Evolutionary conservation across 2,888 invertebrate genomes (phyloP).

Genomic region (Leptinotarsa juncta): DNA sequence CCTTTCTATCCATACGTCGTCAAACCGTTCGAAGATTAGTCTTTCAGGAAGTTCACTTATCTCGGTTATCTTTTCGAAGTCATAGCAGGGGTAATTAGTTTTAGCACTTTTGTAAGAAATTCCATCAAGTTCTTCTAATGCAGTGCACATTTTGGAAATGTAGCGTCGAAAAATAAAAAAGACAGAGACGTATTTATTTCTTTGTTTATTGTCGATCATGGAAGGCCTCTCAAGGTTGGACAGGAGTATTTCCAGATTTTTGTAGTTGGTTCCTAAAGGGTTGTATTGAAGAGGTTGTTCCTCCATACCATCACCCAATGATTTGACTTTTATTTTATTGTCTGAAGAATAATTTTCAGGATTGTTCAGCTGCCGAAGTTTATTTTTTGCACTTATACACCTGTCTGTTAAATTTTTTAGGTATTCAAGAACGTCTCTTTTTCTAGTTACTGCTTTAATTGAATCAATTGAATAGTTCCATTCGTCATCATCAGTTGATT

Average conservation of each 20-base stretch:
- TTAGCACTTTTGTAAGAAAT: not conserved
- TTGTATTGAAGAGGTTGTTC: not conserved
- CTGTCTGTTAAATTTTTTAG: conserved; percentile 38
- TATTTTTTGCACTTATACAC: conserved; percentile 30
- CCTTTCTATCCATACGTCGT: conserved; percentile 43
- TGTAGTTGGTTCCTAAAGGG: conserved; percentile 38
- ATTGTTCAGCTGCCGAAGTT: conserved; percentile 22
- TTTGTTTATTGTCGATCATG: conserved; percentile 46
- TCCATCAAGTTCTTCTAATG: conserved; percentile 39
- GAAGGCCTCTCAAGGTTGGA: conserved; percentile 47
- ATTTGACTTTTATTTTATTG: not conserved
- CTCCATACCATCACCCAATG: not conserved
- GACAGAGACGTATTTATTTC: conserved; percentile 44
- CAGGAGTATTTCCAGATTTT: conserved; percentile 43
- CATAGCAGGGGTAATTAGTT: conserved; percentile 26
- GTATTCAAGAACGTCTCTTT: conserved; percentile 47
- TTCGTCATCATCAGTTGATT: conserved; percentile 40
- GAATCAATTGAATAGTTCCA: conserved; percentile 54
- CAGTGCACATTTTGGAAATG: conserved; percentile 42
- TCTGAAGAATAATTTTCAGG: not conserved
- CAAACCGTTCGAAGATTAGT: conserved; percentile 47
- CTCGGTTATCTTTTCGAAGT: conserved; percentile 14
- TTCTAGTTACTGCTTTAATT: conserved; percentile 47
- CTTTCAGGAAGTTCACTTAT: conserved; percentile 41
- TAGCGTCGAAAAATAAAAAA: conserved; percentile 45